A percentile compares a stretch with the other conserved stretches of the same genome.
phyloP scores from a whole-genome alignment of 2,888 invertebrate species.

The Halictus ligatus region DNA sequence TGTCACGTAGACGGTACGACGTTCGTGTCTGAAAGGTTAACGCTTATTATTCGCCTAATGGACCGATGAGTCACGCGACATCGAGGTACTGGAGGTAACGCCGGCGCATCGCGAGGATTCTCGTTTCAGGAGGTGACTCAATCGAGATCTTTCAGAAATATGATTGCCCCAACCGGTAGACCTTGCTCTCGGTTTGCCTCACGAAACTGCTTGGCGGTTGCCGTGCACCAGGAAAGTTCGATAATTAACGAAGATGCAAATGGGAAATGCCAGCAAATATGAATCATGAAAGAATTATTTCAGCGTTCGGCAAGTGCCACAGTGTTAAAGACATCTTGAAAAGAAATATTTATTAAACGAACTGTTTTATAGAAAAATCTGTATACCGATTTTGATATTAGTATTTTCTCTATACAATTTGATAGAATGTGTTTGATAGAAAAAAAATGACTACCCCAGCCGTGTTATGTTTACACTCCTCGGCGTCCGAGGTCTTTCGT shows the following conservation, averaged over 20 bases:
- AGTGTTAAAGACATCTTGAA: too few relatives aligned
- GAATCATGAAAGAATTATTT: not conserved
- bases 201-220: not conserved
- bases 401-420: too few relatives aligned
- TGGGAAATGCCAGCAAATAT: not conserved
- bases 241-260: not conserved
- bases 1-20: conserved; percentile 37
- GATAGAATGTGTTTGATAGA: too few relatives aligned
- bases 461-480: too few relatives aligned
- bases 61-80: conserved; percentile 36
- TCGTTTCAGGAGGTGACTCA: conserved; percentile 36
- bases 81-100: not conserved
- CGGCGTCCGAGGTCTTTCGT: too few relatives aligned
- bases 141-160: not conserved
- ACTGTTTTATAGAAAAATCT: too few relatives aligned
- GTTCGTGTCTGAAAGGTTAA: conserved; percentile 40
- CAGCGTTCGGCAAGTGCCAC: too few relatives aligned
- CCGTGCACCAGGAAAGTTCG: not conserved
- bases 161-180: not conserved
- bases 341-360: too few relatives aligned
- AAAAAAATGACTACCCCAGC: too few relatives aligned
- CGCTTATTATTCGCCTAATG: conserved; percentile 36
- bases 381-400: too few relatives aligned
- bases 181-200: not conserved
- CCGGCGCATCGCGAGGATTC: not conserved